A percentile compares a stretch with the other conserved stretches of the same genome.
Evolutionary conservation across 2,888 invertebrate genomes (phyloP).

Genomic region (Diaphora mendica): DNA sequence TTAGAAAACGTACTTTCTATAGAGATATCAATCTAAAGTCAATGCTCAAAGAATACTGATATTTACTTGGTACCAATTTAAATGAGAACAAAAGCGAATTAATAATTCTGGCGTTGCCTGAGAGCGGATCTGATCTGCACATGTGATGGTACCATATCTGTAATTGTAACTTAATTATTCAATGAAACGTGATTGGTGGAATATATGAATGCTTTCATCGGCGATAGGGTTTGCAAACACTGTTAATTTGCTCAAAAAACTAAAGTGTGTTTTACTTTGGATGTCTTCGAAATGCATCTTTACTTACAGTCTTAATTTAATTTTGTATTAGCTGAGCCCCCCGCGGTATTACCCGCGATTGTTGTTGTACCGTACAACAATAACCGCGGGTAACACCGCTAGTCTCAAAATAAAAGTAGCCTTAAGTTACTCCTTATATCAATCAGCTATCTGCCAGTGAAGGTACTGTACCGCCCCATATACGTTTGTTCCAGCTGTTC

Average conservation of each 20-base stretch:
- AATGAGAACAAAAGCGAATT: slow-evolving; percentile 45
- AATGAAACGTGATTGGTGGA: slow-evolving; percentile 24
- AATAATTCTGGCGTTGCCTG: slow-evolving; percentile 38
- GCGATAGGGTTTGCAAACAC: neutral
- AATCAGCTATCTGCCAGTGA: too few species aligned
- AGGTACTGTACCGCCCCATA: too few species aligned
- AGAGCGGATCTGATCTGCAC: slow-evolving; percentile 43
- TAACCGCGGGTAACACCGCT: too few species aligned
- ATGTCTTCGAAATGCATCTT: neutral
- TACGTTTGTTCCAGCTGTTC: too few species aligned
- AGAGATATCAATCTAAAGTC: slow-evolving; percentile 41
- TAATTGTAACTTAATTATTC: slow-evolving; percentile 42
- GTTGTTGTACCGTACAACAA: too few species aligned
- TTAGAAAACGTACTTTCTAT: slow-evolving; percentile 41
- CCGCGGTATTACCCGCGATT: too few species aligned
- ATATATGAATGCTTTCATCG: slow-evolving; percentile 29
- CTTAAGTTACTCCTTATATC: too few species aligned
- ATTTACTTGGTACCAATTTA: slow-evolving; percentile 37
- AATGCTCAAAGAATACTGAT: slow-evolving; percentile 36
- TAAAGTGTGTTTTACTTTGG: neutral
- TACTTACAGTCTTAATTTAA: neutral
- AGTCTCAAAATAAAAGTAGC: too few species aligned
- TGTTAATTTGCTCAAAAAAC: neutral
- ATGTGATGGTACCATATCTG: slow-evolving; percentile 39
- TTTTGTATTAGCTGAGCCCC: too few species aligned